A percentile compares a stretch with the other conserved stretches of the same genome.
Evolutionary conservation across 2,113 vertebrate species (phyloP).

Genomic region (Neodontobutis hainanensis): DNA sequence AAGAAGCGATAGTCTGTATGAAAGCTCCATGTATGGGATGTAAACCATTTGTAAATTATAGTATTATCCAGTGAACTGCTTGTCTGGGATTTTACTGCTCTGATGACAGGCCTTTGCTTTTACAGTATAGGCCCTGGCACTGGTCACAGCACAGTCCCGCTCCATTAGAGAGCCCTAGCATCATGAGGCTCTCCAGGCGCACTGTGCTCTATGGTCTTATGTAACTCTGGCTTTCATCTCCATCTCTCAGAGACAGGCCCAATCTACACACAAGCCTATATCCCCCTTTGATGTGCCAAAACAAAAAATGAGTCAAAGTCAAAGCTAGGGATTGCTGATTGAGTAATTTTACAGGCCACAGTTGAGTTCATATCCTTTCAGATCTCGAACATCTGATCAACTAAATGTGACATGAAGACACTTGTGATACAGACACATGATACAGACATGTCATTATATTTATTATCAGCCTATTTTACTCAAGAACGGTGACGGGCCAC

Average conservation of each 20-base stretch:
- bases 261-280: slow-evolving; percentile 56
- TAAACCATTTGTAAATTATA: slow-evolving; percentile 49
- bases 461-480: too few species aligned
- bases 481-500: too few species aligned
- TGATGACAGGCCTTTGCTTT: slow-evolving; percentile 23
- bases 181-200: slow-evolving; percentile 57
- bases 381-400: slow-evolving; percentile 29
- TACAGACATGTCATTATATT: too few species aligned
- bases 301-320: slow-evolving; percentile 31
- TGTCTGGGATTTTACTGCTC: slow-evolving; percentile 38
- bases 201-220: slow-evolving; percentile 47
- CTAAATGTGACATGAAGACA: slow-evolving; percentile 24
- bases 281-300: slow-evolving; percentile 53
- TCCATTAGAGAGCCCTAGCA: slow-evolving; percentile 53
- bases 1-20: slow-evolving; percentile 27
- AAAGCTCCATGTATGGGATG: slow-evolving; percentile 34
- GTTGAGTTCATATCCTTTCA: slow-evolving; percentile 21
- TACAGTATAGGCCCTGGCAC: slow-evolving; percentile 32
- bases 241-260: slow-evolving; percentile 48
- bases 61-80: slow-evolving; percentile 23
- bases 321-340: slow-evolving; percentile 36
- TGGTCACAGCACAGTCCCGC: slow-evolving; percentile 32
- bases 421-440: not conserved
- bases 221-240: slow-evolving; percentile 68
- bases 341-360: slow-evolving; percentile 36